These are phyloP conservation scores for Helobdella robusta DNA, from an alignment of 2,888 invertebrate species.

Conservation along the genomic window DNA sequence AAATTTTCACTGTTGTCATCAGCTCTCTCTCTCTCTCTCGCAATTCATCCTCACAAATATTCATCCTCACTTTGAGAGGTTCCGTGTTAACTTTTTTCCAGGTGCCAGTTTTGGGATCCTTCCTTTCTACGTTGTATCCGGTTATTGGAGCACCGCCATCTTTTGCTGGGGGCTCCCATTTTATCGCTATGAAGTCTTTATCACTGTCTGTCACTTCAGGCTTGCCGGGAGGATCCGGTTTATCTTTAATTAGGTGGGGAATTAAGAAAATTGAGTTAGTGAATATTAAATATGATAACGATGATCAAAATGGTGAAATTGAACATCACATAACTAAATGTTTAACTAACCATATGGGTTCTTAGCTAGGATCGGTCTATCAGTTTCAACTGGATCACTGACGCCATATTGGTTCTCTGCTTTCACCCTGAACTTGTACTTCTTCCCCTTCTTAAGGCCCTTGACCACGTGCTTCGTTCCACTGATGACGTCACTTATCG, in stretches of 20 bases:
- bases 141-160: conserved; percentile 82
- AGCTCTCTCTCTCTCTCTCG: not conserved
- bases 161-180: conserved; percentile 78
- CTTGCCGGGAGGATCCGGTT: conserved; percentile 62
- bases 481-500: conserved; percentile 70
- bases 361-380: conserved; percentile 80
- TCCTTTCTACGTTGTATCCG: conserved; percentile 58
- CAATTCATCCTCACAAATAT: not conserved
- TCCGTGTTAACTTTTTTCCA: conserved; percentile 59
- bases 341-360: conserved; percentile 74
- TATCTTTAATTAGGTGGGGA: too few species aligned
- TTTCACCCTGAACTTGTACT: conserved; percentile 84
- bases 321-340: too few species aligned
- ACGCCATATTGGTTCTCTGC: conserved; percentile 95
- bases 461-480: conserved; percentile 67
- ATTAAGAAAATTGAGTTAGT: too few species aligned
- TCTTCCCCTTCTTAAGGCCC: conserved; percentile 82
- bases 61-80: conserved; percentile 25
- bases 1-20: not conserved
- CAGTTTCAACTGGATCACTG: conserved; percentile 78
- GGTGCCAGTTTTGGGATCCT: conserved; percentile 67
- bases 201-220: conserved; percentile 86
- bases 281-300: too few species aligned
- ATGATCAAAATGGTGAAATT: too few species aligned
- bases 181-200: conserved; percentile 78